A percentile compares a stretch with the other conserved stretches of the same genome.
Conservation (phyloP, 2,888 invertebrate species). For the Drosophila peninsularis region DNA sequence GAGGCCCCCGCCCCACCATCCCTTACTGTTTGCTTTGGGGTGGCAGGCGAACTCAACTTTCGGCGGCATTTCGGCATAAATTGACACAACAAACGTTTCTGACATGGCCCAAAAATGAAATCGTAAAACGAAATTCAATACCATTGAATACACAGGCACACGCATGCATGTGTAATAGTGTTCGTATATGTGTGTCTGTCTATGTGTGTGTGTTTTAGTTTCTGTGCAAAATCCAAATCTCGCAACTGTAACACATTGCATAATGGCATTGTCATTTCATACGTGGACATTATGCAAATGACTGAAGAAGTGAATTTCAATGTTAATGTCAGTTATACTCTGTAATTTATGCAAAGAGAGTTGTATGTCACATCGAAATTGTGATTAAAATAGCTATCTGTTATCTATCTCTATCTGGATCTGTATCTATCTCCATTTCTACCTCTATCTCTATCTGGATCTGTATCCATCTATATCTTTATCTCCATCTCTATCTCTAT, state of each 20-base stretch:
- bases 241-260: slow-evolving; percentile 36
- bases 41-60: slow-evolving; percentile 49
- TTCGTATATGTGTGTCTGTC: neutral
- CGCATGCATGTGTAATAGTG: neutral
- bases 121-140: slow-evolving; percentile 73
- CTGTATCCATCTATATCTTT: neutral
- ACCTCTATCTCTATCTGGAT: neutral
- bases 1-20: neutral
- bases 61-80: slow-evolving; percentile 62
- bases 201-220: neutral
- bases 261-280: slow-evolving; percentile 43
- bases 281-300: slow-evolving; percentile 57
- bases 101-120: slow-evolving; percentile 56
- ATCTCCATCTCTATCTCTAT: neutral
- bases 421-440: neutral
- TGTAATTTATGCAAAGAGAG: neutral
- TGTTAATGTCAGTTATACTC: slow-evolving; percentile 10
- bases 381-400: neutral
- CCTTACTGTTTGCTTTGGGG: slow-evolving; percentile 31
- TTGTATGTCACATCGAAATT: neutral
- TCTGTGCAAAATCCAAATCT: slow-evolving; percentile 37
- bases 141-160: slow-evolving; percentile 9
- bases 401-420: no score
- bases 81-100: slow-evolving; percentile 67
- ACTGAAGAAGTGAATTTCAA: slow-evolving; percentile 21